Conservation (phyloP, 2,797 vertebrate genomes). For the Pelodytes ibericus region DNA sequence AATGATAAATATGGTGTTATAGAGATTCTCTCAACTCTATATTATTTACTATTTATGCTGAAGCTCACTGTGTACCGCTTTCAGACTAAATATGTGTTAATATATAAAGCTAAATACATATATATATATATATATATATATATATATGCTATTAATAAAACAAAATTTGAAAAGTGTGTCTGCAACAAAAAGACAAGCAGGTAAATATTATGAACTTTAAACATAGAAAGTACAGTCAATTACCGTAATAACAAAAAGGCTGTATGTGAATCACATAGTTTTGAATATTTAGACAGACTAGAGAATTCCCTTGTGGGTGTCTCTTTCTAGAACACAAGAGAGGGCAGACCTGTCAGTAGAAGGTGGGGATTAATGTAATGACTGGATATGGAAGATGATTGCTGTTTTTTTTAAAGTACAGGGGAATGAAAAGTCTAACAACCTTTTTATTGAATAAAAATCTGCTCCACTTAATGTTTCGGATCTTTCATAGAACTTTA, state of each 20-base stretch:
- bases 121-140: too few species aligned
- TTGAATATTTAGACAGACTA: background rate
- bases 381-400: conserved; percentile 49
- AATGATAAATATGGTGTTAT: too few species aligned
- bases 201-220: background rate
- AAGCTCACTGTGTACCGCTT: too few species aligned
- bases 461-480: conserved; percentile 33
- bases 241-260: too few species aligned
- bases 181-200: conserved; percentile 16
- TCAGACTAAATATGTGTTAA: too few species aligned
- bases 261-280: too few species aligned
- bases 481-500: conserved; percentile 19
- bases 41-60: too few species aligned
- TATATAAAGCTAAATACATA: too few species aligned
- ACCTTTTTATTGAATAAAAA: conserved; percentile 47
- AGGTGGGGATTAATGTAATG: conserved; percentile 57
- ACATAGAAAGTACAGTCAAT: background rate
- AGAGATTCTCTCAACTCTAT: too few species aligned
- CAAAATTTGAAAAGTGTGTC: too few species aligned
- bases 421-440: conserved; percentile 31
- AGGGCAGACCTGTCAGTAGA: conserved; percentile 54
- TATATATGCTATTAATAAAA: too few species aligned
- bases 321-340: conserved; percentile 55
- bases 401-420: conserved; percentile 56
- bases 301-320: conserved; percentile 55